Conservation (phyloP, 2,113 vertebrate species). For the Corvus hawaiiensis region DNA sequence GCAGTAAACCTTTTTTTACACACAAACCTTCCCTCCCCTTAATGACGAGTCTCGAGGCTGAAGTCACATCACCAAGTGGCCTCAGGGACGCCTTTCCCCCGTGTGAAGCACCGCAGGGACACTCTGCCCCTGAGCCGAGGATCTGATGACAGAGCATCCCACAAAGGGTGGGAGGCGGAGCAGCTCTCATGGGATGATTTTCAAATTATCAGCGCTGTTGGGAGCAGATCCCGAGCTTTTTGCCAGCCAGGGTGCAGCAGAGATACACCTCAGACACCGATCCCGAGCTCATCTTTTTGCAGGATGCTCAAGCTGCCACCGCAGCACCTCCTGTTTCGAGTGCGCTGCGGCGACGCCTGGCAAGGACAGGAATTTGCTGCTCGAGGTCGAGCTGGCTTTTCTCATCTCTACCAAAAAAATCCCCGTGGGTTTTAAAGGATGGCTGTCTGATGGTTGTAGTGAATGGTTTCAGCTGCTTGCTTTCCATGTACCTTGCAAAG, state of each 20-base stretch:
- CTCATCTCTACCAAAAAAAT: neutral
- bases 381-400: neutral
- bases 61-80: fast-evolving
- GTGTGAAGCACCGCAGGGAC: fast-evolving
- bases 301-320: fast-evolving
- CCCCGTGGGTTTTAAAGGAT: neutral
- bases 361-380: neutral
- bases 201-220: fast-evolving
- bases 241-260: neutral
- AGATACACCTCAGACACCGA: fast-evolving
- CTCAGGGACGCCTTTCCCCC: neutral
- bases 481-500: neutral
- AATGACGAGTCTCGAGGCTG: neutral
- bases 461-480: neutral
- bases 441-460: neutral
- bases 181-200: fast-evolving
- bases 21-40: neutral
- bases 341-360: fast-evolving
- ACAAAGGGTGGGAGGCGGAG: neutral
- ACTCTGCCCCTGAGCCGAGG: neutral
- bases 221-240: neutral
- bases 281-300: neutral
- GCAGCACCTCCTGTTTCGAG: neutral
- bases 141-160: fast-evolving
- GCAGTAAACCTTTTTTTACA: neutral